Percentiles rank a stretch among this genome's conserved stretches.
Evolutionary conservation across 2,113 vertebrate species (phyloP).

Genomic region (Ahaetulla prasina): DNA sequence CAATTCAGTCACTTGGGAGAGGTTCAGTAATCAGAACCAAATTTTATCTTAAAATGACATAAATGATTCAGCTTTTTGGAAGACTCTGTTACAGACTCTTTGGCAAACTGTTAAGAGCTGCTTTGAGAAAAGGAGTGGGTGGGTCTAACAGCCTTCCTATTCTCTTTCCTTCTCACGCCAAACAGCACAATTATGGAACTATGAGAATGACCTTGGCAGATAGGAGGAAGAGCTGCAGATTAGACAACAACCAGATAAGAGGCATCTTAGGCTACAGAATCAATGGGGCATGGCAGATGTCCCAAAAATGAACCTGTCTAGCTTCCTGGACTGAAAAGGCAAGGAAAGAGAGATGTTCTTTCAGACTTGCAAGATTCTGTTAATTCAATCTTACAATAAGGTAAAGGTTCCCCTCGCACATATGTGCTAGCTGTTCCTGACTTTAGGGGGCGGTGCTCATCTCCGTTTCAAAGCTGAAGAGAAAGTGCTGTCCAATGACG

Average conservation of each 20-base stretch:
- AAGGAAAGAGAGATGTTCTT: background rate
- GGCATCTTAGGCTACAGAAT: background rate
- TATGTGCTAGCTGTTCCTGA: no score
- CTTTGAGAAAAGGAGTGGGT: background rate
- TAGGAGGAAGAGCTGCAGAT: background rate
- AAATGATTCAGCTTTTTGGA: background rate
- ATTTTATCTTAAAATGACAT: background rate
- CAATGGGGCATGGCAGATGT: background rate
- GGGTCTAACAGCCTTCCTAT: background rate
- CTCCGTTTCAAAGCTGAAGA: no score
- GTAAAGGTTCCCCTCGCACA: no score
- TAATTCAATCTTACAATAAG: background rate
- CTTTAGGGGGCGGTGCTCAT: no score
- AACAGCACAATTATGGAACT: background rate
- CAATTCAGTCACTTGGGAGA: background rate
- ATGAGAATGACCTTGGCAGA: background rate
- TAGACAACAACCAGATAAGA: background rate
- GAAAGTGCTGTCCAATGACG: no score
- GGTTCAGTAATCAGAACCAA: background rate
- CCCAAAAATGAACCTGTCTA: background rate
- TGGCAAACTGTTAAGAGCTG: background rate
- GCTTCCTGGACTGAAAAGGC: background rate
- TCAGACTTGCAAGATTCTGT: background rate
- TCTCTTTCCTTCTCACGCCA: background rate
- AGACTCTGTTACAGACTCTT: background rate